Base-by-base conservation (phyloP, 2,888 invertebrate species). In the Cryptus viduatorius region DNA sequence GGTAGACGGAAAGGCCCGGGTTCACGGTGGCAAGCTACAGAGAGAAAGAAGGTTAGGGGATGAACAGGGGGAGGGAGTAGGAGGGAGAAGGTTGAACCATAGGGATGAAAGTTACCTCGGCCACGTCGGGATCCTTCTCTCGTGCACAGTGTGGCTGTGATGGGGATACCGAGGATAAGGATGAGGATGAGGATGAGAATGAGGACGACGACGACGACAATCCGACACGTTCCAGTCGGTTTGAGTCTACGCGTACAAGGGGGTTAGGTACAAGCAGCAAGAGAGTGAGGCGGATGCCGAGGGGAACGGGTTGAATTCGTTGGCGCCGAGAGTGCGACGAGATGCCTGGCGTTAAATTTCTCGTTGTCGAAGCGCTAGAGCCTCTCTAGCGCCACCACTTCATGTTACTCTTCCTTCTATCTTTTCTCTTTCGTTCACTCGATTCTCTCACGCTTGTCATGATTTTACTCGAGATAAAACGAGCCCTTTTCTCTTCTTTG, bases 161-260 rank as follows among this genome's bases (percentile, higher is more conserved):
- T 10, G 59, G 31, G 29, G 59, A 29, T 46, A 44, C 24, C 72
- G 56, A 48, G 37, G 64, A 75, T 42, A 56, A 72, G 53, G 24
- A 12, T 37, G 75, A 75, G 61, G 64, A 61, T 46, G 61, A 64
- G 42, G 79, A 69, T 37, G 78, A 46, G 59, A 48, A 48, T 42
- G 79, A 69, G 42, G 78, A 78, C 78, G 61, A 48, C 48, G 79
- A 69, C 46, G 78, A 78, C 78, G 83, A 86, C 82, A 84, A 86
- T 84, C 83, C 83, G 80, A 86, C 85, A 85, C 82, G 85, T 86
- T 85, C 86, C 89, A 86, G 86, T 87, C 87, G 87, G 88, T 88
- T 89, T 71, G 73, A 85, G 84, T 83, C 80, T 85, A 85, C 84
- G 83, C 77, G 79, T 71, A 59, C 76, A 71, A 83, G 81, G 64